phyloP scores from a whole-genome alignment of 2,797 vertebrate species.

The Lagorchestes hirsutus region DNA sequence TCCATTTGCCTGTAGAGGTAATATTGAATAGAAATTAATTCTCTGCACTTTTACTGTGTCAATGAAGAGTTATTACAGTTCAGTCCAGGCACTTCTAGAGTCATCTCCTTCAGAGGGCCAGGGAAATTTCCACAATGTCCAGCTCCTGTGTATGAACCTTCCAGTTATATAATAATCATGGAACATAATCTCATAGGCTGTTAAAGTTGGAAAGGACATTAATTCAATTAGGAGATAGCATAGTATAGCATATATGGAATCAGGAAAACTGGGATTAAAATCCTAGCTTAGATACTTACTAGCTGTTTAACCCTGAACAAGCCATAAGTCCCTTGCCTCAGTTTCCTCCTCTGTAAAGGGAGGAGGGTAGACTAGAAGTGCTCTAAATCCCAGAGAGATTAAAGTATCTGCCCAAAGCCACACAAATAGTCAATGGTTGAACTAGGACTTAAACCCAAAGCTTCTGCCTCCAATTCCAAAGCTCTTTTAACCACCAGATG shows the following conservation, averaged over 20 bases:
- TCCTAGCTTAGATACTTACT: fast-evolving
- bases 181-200: neutral
- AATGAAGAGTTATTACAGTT: neutral
- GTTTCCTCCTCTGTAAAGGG: fast-evolving
- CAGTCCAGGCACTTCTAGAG: neutral
- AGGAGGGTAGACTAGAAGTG: neutral
- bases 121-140: fast-evolving
- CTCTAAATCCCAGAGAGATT: neutral
- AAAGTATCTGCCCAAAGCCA: neutral
- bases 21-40: conserved; percentile 6
- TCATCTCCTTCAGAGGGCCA: neutral
- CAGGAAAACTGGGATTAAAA: neutral
- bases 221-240: neutral
- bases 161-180: neutral
- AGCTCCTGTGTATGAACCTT: neutral
- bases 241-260: neutral
- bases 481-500: too few relatives aligned
- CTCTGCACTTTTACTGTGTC: neutral
- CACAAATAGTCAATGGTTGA: neutral
- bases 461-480: too few relatives aligned
- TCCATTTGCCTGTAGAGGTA: neutral
- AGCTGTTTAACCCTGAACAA: neutral
- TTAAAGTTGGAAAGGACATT: neutral
- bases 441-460: too few relatives aligned
- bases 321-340: fast-evolving